These are phyloP conservation scores for Oriolus oriolus DNA, from an alignment of 2,113 vertebrate genomes.

Conservation along the genomic window DNA sequence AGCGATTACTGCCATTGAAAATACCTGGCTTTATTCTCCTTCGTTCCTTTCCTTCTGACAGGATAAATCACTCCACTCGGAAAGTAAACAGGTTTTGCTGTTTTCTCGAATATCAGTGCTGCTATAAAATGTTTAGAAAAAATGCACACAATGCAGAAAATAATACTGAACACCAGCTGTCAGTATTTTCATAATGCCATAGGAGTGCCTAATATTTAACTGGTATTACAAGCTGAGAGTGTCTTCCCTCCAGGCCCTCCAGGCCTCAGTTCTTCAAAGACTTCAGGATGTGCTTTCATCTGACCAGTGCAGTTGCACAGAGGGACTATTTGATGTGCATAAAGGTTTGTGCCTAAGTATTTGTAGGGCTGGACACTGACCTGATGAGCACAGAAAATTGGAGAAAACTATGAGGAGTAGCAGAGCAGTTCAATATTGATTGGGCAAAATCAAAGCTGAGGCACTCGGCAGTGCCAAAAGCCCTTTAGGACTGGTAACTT, in stretches of 20 bases:
- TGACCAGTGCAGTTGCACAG: neutral
- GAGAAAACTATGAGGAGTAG: neutral
- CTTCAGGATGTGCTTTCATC: neutral
- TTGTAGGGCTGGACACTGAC: neutral
- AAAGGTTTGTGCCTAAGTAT: neutral
- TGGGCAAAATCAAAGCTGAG: neutral
- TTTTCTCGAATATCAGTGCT: neutral
- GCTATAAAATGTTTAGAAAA: neutral
- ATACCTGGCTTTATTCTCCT: neutral
- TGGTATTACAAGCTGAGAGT: neutral
- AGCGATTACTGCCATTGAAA: neutral
- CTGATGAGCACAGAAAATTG: neutral
- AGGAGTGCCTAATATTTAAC: neutral
- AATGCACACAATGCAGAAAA: neutral
- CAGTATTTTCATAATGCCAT: neutral
- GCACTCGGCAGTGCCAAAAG: neutral
- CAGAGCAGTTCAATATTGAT: neutral
- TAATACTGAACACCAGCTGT: neutral
- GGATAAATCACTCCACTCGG: neutral
- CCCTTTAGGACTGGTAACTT: neutral
- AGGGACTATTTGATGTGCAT: neutral
- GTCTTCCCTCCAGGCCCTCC: neutral
- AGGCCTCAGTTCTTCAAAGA: neutral
- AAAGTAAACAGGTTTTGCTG: neutral
- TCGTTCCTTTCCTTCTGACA: neutral